Conservation (phyloP, 2,113 vertebrate species). For the Panurus biarmicus region DNA sequence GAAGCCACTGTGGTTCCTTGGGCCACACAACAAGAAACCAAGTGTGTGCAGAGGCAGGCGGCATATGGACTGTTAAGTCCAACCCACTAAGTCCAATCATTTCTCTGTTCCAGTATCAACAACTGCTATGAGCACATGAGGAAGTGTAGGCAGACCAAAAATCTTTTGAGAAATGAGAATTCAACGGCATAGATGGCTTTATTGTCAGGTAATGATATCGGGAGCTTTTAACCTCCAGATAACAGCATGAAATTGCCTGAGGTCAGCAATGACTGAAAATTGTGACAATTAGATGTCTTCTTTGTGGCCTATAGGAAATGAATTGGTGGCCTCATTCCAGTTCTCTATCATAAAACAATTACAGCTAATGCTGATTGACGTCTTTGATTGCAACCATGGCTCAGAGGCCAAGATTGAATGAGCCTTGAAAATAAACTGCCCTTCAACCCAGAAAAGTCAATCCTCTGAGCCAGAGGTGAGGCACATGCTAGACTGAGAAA, state of each 20-base stretch:
- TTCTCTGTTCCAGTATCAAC: background rate
- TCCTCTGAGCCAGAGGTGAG: background rate
- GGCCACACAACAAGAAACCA: background rate
- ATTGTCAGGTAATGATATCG: slow-evolving; percentile 23
- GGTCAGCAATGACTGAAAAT: slow-evolving; percentile 44
- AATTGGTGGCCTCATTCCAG: slow-evolving; percentile 32
- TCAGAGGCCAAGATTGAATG: background rate
- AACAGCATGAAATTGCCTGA: background rate
- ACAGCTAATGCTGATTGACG: slow-evolving; percentile 36
- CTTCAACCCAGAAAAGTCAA: slow-evolving; percentile 33
- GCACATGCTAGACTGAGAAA: background rate
- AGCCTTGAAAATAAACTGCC: slow-evolving; percentile 37
- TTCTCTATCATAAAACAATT: slow-evolving; percentile 51
- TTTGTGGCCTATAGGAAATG: slow-evolving; percentile 23
- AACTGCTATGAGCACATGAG: background rate
- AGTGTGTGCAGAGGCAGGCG: background rate
- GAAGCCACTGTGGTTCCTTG: background rate
- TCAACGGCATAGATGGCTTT: background rate
- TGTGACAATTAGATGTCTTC: slow-evolving; percentile 21
- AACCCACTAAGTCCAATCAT: background rate
- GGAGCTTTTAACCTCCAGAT: slow-evolving; percentile 12
- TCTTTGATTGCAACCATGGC: slow-evolving; percentile 4
- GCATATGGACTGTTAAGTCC: background rate
- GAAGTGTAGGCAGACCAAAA: background rate
- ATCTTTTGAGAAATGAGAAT: background rate